Percentiles rank a stretch among this genome's conserved stretches.
These are phyloP conservation scores for Campoletis sonorensis DNA, from an alignment of 1,140 invertebrate genomes.

Conservation along the genomic window DNA sequence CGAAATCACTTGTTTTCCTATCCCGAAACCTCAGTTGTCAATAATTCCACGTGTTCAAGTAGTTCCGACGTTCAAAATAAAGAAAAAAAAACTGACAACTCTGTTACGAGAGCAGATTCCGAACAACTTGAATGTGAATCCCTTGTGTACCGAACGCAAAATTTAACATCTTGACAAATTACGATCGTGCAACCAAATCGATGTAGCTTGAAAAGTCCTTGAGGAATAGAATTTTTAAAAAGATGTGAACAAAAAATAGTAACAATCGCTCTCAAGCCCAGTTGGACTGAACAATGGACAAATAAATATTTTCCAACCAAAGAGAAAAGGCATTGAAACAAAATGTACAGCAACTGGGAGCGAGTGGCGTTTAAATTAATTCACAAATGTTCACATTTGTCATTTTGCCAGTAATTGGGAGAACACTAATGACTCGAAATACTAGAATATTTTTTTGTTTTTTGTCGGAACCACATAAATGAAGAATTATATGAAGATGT, in stretches of 20 bases:
- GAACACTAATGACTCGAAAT: too few relatives aligned
- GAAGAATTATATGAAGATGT: conserved; percentile 28
- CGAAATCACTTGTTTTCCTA: neutral
- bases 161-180: neutral
- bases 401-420: too few relatives aligned
- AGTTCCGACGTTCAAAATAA: conserved; percentile 47
- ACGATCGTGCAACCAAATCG: conserved; percentile 54
- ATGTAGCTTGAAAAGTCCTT: conserved; percentile 53
- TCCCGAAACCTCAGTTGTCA: conserved; percentile 16
- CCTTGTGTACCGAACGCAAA: neutral
- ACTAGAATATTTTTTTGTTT: too few relatives aligned
- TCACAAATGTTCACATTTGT: too few relatives aligned
- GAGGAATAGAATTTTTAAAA: neutral
- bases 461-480: conserved; percentile 7
- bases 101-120: conserved; percentile 9
- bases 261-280: too few relatives aligned
- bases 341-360: too few relatives aligned
- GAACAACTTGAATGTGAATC: conserved; percentile 23
- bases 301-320: too few relatives aligned
- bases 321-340: too few relatives aligned
- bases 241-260: too few relatives aligned
- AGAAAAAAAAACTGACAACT: conserved; percentile 13
- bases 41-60: conserved; percentile 43
- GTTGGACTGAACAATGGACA: too few relatives aligned
- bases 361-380: too few relatives aligned